Evolutionary conservation across 2,113 vertebrate genomes (phyloP), one percentile per base, ranked within the genome.

Genomic region (Noctilio leporinus): DNA sequence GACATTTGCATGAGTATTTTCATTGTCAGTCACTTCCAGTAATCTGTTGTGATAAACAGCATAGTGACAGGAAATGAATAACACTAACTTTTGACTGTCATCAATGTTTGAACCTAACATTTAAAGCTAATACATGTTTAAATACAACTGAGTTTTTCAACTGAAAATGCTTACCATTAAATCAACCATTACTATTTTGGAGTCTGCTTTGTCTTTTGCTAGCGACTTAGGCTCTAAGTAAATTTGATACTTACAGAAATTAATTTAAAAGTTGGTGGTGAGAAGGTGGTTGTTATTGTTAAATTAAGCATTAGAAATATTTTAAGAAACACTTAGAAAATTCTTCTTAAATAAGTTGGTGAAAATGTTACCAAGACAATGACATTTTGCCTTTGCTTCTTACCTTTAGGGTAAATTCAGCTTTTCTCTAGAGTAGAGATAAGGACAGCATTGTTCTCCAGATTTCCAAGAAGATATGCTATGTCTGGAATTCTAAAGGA

Each of bases 21-120:
- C 64, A 30, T n/a, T 95, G 55, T 84, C 92, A 57, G 80, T 94
- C 87, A 96, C 86, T 96, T 94, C 90, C 80, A 96, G 92, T 96
- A 96, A 93, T 82, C n/a, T 86, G 40, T 78, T 81, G 38, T 93
- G 85, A 96, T 11, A 84, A 94, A 59, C n/a, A 93, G 40, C 49
- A 53, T 28, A 51, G 20, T 95, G 92, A 92, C 59, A 95, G 96
- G 93, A 97, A 96, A 90, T 97, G 92, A 97, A 72, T 96, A 86
- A 96, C 80, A 96, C 53, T 95, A 72, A 90, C 17, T 53, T 67
- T 82, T 93, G 82, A 93, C 80, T 22, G 77, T 86, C 33, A 26
- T 89, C 80, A 35, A 7, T 90, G 49, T 83, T 64, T 76, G 14
- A 8, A 55, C 24, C 72, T 95, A 80, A 89, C 80, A 85, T 69